Evolutionary conservation across 1,140 invertebrate genomes (phyloP), one percentile per base, ranked within the genome.

Genomic region (Babylonia areolata): DNA sequence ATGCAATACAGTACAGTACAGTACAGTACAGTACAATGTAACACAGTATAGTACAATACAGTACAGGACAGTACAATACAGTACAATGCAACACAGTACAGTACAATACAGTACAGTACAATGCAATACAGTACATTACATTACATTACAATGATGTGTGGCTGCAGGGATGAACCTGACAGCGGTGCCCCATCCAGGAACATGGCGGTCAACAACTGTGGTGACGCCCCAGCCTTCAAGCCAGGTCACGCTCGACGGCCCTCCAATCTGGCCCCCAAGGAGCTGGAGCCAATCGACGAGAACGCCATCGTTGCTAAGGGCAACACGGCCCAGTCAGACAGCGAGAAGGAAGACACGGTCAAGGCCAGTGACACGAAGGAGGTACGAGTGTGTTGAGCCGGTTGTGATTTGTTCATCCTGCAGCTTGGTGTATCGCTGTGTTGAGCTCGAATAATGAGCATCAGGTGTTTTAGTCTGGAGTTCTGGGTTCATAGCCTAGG

Each of bases 281-380:
- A 92, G 33, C 88, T 93, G 79, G 86, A 90, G 37, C 88, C 91
- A n/a, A 92, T 93, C 58, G 81, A 85, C 15, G 92, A 85, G 37
- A 79, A 46, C 3, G 81, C 78, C 9, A 81, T 35, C 23, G 31
- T n/a, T 58, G 51, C 40, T 1, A 71, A 88, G 39, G 88, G 90
- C 37, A 91, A 88, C 28, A 81, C 17, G 78, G 31, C 23, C 3
- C 31, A 37, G 15, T 5, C 58, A 83, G 54, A 71, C 6, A 86
- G 73, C 33, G 46, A 35, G 23, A 78, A 79, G 2, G 81, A 89
- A n/a, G 89, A 91, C 46, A 91, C 90, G 17, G 81, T 92, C 3
- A 88, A 90, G 73, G 84, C 88, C 31, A 84, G 87, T n/a, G 83
- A 88, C 17, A 85, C 88, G 28, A 89, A 89, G 84, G 89, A 91